Percentiles rank a stretch among this genome's conserved stretches.
These are phyloP conservation scores for Phoxinus phoxinus DNA, from an alignment of 2,113 vertebrate genomes.

Conservation along the genomic window DNA sequence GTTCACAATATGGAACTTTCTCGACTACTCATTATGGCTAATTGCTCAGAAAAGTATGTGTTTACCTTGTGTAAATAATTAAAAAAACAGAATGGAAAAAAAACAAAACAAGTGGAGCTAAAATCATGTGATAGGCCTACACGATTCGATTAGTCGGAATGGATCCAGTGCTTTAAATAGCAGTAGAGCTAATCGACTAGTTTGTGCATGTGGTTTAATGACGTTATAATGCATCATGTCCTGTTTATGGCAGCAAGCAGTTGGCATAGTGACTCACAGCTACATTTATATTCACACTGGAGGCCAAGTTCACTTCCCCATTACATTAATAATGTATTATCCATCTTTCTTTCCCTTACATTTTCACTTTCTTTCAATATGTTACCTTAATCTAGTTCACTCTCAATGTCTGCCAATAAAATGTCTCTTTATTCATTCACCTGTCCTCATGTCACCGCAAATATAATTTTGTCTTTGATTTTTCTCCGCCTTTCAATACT, in stretches of 20 bases:
- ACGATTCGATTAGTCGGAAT: neutral
- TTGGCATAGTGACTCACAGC: slow-evolving; percentile 28
- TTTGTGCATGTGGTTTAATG: neutral
- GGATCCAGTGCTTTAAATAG: neutral
- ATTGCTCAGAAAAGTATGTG: neutral
- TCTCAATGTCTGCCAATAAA: slow-evolving; percentile 34
- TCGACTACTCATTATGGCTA: neutral
- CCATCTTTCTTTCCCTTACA: slow-evolving; percentile 8
- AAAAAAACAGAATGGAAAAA: neutral
- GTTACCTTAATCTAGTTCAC: slow-evolving; percentile 28
- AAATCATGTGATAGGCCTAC: neutral
- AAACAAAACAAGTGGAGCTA: neutral
- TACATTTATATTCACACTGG: slow-evolving; percentile 34
- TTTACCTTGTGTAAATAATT: neutral
- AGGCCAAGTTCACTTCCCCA: slow-evolving; percentile 24
- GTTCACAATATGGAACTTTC: neutral
- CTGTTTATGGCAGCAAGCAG: slow-evolving; percentile 18
- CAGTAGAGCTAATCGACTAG: neutral
- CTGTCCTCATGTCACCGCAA: neutral
- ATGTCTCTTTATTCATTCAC: slow-evolving; percentile 5
- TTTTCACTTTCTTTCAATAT: slow-evolving; percentile 14
- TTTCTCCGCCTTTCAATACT: neutral
- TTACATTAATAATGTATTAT: slow-evolving; percentile 26
- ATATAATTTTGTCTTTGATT: slow-evolving; percentile 1
- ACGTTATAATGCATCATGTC: slow-evolving; percentile 43